Percentiles rank a stretch among this genome's conserved stretches.
These are phyloP conservation scores for Pseudococcus jackbeardsleyi DNA, from an alignment of 2,888 invertebrate species.

Conservation along the genomic window DNA sequence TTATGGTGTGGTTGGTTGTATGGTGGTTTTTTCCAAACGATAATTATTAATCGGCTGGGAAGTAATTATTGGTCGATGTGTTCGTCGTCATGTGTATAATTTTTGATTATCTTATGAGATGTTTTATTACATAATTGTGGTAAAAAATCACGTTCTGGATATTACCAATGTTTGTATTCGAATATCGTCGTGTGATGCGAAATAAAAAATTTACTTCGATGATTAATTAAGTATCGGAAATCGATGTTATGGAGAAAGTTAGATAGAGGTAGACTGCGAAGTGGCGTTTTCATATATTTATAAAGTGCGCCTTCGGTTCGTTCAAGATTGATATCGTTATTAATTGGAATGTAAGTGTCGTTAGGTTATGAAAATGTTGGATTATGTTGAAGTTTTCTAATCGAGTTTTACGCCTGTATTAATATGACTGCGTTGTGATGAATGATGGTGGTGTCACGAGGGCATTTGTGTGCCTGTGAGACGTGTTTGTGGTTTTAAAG, in stretches of 20 bases:
- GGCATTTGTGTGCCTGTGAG: too few species aligned
- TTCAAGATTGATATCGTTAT: neutral
- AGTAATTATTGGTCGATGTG: constrained; percentile 14
- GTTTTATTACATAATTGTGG: constrained; percentile 12
- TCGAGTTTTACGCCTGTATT: neutral
- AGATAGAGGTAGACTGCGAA: neutral
- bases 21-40: neutral
- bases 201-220: neutral
- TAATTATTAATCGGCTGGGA: constrained; percentile 40
- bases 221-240: constrained; percentile 12
- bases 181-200: neutral
- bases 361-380: neutral
- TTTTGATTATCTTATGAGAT: neutral
- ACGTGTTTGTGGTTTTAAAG: too few species aligned
- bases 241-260: neutral
- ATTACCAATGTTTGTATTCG: neutral
- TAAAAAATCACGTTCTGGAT: neutral
- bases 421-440: too few species aligned
- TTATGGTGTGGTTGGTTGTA: neutral
- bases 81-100: neutral
- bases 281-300: neutral
- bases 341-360: constrained; percentile 12
- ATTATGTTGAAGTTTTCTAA: neutral
- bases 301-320: neutral
- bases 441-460: too few species aligned